phyloP scores from a whole-genome alignment of 2,113 vertebrate genomes.

The Neolamprologus falcicula region DNA sequence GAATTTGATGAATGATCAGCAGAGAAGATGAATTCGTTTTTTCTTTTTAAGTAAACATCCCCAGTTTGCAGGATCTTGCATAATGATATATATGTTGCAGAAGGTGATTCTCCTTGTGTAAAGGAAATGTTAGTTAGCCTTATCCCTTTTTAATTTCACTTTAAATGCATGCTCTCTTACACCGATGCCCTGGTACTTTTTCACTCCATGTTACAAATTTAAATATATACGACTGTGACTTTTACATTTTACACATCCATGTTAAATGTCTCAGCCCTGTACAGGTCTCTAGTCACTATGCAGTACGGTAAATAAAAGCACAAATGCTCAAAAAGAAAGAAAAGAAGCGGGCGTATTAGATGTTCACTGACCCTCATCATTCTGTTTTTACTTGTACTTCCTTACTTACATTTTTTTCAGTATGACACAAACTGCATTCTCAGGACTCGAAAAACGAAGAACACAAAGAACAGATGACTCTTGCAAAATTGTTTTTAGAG shows the following conservation, averaged over 20 bases:
- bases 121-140: conserved; percentile 55
- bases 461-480: conserved; percentile 42
- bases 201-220: conserved; percentile 28
- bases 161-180: conserved; percentile 65
- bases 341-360: conserved; percentile 4
- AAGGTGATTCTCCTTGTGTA: conserved; percentile 44
- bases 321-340: conserved; percentile 32
- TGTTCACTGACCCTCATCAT: conserved; percentile 2
- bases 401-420: conserved; percentile 3
- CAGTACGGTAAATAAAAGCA: conserved; percentile 61
- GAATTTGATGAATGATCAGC: conserved; percentile 39
- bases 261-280: conserved; percentile 15
- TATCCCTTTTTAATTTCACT: conserved; percentile 52
- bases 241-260: conserved; percentile 15
- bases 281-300: conserved; percentile 57
- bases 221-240: neutral
- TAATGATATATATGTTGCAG: conserved; percentile 10
- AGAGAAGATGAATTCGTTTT: neutral
- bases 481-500: conserved; percentile 45
- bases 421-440: conserved; percentile 39
- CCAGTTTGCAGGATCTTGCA: conserved; percentile 14
- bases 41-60: conserved; percentile 23
- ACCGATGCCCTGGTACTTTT: conserved; percentile 35
- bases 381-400: neutral
- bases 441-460: conserved; percentile 51